These are phyloP conservation scores for Nymphalis urticae DNA, from an alignment of 2,888 invertebrate species.

Conservation along the genomic window DNA sequence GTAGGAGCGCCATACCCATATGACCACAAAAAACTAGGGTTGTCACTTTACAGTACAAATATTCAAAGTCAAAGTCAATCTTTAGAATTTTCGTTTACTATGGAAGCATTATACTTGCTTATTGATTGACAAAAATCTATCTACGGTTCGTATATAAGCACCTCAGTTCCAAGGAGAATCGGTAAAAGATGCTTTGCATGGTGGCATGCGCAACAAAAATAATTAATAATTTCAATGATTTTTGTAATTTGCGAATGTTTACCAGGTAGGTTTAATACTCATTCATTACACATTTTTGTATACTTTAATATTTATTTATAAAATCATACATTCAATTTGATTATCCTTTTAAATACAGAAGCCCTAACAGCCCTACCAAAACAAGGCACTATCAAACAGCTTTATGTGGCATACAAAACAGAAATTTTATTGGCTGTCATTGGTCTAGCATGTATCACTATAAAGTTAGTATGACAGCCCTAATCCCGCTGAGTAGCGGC, in stretches of 20 bases:
- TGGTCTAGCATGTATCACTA: neutral
- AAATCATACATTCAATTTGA: neutral
- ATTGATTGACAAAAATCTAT: no score
- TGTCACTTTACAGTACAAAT: neutral
- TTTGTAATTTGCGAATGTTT: no score
- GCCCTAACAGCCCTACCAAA: neutral
- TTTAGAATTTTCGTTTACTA: no score
- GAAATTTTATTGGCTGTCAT: neutral
- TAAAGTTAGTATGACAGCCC: constrained; percentile 49
- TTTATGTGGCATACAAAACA: neutral
- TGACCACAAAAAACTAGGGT: constrained; percentile 30
- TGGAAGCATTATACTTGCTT: no score
- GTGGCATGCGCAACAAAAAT: no score
- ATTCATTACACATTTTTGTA: no score
- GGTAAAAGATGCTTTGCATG: no score
- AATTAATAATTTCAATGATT: no score
- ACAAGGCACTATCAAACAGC: neutral
- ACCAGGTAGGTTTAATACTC: no score
- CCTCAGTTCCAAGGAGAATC: no score
- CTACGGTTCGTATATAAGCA: no score
- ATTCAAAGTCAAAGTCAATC: no score
- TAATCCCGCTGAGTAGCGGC: constrained; percentile 61
- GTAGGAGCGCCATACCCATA: constrained; percentile 31
- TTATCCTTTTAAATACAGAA: neutral
- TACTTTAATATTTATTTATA: neutral